phyloP scores from a whole-genome alignment of 2,888 invertebrate genomes.

The Eupelmus urozonus region DNA sequence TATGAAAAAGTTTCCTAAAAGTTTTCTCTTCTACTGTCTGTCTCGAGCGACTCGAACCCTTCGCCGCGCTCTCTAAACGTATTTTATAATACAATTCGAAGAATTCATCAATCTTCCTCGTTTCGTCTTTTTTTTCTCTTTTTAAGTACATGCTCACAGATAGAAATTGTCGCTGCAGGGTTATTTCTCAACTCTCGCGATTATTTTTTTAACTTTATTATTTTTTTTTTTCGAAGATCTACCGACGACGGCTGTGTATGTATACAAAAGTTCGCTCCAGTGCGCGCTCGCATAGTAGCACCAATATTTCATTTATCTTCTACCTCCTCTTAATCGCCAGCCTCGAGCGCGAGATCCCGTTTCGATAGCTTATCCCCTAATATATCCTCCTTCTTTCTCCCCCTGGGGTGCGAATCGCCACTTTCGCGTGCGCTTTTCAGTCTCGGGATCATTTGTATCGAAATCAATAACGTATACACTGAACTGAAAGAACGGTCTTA shows the following conservation, averaged over 20 bases:
- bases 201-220: constrained; percentile 19
- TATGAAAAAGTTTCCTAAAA: constrained; percentile 44
- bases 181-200: too few species aligned
- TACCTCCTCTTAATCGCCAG: constrained; percentile 39
- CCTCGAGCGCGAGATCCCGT: constrained; percentile 43
- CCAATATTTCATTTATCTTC: constrained; percentile 46
- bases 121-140: constrained; percentile 2
- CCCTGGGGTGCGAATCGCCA: not conserved
- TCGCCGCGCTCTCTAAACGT: constrained; percentile 42
- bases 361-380: constrained; percentile 30
- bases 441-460: constrained; percentile 48
- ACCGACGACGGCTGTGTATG: constrained; percentile 23
- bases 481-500: constrained; percentile 16
- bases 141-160: constrained; percentile 45
- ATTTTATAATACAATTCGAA: constrained; percentile 32
- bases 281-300: constrained; percentile 54
- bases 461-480: constrained; percentile 31
- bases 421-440: constrained; percentile 31
- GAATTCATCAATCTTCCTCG: not conserved
- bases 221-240: constrained; percentile 27
- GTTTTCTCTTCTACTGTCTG: not conserved
- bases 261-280: constrained; percentile 46
- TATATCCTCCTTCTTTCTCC: not conserved
- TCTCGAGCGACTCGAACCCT: constrained; percentile 44
- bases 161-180: constrained; percentile 25